Conservation (phyloP, 2,797 vertebrate species). For the Ceryle rudis region DNA sequence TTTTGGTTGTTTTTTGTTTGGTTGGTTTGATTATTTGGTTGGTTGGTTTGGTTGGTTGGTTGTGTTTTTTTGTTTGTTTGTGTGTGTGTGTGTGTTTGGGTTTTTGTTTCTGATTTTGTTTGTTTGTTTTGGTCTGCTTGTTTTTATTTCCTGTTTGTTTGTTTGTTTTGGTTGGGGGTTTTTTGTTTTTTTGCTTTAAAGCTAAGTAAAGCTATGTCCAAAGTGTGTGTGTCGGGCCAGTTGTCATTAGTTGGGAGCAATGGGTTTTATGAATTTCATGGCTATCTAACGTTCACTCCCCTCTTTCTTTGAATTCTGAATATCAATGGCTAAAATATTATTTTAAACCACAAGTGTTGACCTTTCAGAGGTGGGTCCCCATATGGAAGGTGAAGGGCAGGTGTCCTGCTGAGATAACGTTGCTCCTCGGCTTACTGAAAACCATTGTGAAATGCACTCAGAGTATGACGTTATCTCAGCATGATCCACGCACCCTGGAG, state of each 20-base stretch:
- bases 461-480: conserved; percentile 33
- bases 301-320: conserved; percentile 48
- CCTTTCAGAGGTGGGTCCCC: conserved; percentile 51
- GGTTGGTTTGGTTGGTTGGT: too few species aligned
- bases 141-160: too few species aligned
- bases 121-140: too few species aligned
- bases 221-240: background rate
- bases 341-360: conserved; percentile 56
- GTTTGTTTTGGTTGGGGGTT: too few species aligned
- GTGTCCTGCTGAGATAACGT: conserved; percentile 73
- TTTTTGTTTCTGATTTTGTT: too few species aligned
- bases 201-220: background rate
- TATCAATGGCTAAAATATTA: conserved; percentile 52
- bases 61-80: too few species aligned
- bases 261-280: conserved; percentile 6
- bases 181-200: background rate
- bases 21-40: too few species aligned
- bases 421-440: conserved; percentile 55
- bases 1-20: background rate
- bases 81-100: too few species aligned
- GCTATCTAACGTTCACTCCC: conserved; percentile 16
- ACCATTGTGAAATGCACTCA: conserved; percentile 57
- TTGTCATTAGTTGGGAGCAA: background rate
- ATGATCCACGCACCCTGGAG: background rate
- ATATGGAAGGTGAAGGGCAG: conserved; percentile 54